Percentiles rank a stretch among this genome's conserved stretches.
Conservation (phyloP, 1,140 invertebrate genomes). For the Apis mellifera region Amel_HAv3.1 CM009934.2:3293001-3293500, state of each 20-base stretch:
- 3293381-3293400: slow-evolving; percentile 11
- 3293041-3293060: slow-evolving; percentile 55
- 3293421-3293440: slow-evolving; percentile 32
- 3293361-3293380: no score
- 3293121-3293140: slow-evolving; percentile 2
- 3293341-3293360: background rate
- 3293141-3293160: slow-evolving; percentile 34
- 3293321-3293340: no score
- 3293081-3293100: slow-evolving; percentile 56
- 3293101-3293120: slow-evolving; percentile 12
- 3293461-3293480: slow-evolving; percentile 36
- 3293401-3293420: slow-evolving; percentile 36
- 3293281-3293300: no score
- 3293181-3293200: background rate
- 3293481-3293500: slow-evolving; percentile 51
- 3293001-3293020: slow-evolving; percentile 53
- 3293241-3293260: no score
- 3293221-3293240: no score
- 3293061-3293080: slow-evolving; percentile 52
- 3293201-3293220: no score
- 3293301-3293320: no score
- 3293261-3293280: no score
- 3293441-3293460: background rate
- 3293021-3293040: slow-evolving; percentile 38
- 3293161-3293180: background rate